A percentile compares a stretch with the other conserved stretches of the same genome.
Conservation (phyloP, 2,113 vertebrate genomes). For the Phainopepla nitens region DNA sequence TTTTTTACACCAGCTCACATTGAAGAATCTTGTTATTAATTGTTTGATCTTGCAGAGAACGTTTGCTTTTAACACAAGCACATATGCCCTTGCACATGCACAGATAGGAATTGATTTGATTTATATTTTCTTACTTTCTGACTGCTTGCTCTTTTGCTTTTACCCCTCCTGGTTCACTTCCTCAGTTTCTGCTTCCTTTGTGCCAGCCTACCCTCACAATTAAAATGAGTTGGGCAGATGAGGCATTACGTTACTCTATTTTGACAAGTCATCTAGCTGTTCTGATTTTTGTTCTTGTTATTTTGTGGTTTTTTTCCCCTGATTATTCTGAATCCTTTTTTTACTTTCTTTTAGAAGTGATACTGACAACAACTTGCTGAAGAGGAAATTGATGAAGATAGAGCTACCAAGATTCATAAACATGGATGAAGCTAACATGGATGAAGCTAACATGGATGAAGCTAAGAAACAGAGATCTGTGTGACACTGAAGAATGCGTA, state of each 20-base stretch:
- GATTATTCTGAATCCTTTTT: neutral
- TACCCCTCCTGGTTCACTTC: neutral
- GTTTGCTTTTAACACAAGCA: neutral
- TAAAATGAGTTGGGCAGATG: neutral
- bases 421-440: neutral
- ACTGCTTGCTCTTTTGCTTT: neutral
- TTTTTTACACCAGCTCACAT: neutral
- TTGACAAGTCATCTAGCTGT: neutral
- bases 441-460: neutral
- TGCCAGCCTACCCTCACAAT: neutral
- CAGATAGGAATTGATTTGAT: fast-evolving
- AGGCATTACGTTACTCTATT: neutral
- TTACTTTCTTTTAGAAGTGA: neutral
- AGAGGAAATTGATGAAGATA: neutral
- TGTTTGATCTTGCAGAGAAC: neutral
- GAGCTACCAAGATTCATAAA: neutral
- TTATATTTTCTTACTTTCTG: neutral
- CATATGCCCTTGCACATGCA: neutral
- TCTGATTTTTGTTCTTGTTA: neutral
- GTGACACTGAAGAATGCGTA: neutral
- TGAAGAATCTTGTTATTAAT: neutral
- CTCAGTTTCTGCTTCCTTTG: neutral
- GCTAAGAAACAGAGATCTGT: neutral
- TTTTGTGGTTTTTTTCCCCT: neutral
- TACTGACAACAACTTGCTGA: neutral